phyloP scores from a whole-genome alignment of 1,140 invertebrate genomes.

The Drosophila equinoxialis region DNA sequence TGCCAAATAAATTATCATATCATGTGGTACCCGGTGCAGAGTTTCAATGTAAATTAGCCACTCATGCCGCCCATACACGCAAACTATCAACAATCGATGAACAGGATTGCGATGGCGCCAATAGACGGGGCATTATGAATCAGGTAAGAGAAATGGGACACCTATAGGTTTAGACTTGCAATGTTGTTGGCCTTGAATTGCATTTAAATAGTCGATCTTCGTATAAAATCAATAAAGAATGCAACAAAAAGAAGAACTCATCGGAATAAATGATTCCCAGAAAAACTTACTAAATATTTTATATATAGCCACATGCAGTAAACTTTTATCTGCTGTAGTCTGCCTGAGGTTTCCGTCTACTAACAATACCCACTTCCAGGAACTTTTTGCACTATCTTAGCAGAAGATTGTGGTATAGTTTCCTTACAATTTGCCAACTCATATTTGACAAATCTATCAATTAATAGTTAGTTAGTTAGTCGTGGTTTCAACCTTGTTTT shows the following conservation, averaged over 20 bases:
- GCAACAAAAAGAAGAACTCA: background rate
- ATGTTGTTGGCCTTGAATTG: constrained; percentile 10
- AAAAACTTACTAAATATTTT: too few relatives aligned
- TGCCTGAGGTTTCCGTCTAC: too few relatives aligned
- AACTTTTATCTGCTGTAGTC: too few relatives aligned
- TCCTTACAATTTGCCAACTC: too few relatives aligned
- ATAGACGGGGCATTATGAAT: constrained; percentile 58
- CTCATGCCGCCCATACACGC: constrained; percentile 32
- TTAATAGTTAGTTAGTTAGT: too few relatives aligned
- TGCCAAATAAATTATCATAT: constrained; percentile 63
- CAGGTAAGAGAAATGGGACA: constrained; percentile 46
- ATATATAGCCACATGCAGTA: too few relatives aligned
- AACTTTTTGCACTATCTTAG: too few relatives aligned
- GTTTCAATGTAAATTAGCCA: constrained; percentile 61
- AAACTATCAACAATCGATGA: constrained; percentile 70
- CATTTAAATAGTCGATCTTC: background rate
- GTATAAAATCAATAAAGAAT: background rate
- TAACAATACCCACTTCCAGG: too few relatives aligned
- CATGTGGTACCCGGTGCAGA: constrained; percentile 67
- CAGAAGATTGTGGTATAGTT: too few relatives aligned
- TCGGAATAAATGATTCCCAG: too few relatives aligned
- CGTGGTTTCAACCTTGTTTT: too few relatives aligned
- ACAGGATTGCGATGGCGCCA: constrained; percentile 64
- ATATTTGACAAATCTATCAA: too few relatives aligned
- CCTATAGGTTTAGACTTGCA: background rate